These are phyloP conservation scores for Diadophis punctatus DNA, from an alignment of 2,113 vertebrate species.

Conservation along the genomic window DNA sequence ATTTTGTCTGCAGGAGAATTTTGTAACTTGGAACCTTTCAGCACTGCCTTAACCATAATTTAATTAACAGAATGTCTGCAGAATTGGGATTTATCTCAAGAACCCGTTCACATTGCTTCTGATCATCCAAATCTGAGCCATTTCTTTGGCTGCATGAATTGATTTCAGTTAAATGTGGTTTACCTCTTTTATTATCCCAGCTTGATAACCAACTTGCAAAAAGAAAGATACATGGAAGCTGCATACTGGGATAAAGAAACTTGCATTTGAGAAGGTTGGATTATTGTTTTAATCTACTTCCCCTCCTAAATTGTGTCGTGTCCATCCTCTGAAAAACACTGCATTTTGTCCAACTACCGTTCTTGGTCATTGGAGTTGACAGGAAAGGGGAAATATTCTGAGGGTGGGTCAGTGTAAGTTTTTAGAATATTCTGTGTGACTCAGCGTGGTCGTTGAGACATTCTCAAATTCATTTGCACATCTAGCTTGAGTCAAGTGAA, in stretches of 20 bases:
- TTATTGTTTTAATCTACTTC: neutral
- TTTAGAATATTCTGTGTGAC: neutral
- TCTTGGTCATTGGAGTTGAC: neutral
- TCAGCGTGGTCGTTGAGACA: neutral
- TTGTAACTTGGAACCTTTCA: slow-evolving; percentile 2
- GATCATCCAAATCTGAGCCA: neutral
- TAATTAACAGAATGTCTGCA: neutral
- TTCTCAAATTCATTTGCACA: neutral
- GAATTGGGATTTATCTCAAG: neutral
- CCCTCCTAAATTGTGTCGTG: neutral
- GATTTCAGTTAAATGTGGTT: neutral
- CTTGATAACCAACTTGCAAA: neutral
- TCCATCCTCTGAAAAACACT: neutral
- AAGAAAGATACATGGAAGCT: neutral
- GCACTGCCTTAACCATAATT: neutral
- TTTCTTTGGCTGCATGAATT: neutral
- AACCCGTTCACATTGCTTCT: neutral
- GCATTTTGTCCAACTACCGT: neutral
- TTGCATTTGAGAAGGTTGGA: neutral
- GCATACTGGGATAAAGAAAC: neutral
- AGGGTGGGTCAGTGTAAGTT: neutral
- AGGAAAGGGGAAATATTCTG: neutral
- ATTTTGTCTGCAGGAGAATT: neutral
- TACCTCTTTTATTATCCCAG: neutral
- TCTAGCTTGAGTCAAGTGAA: neutral